These are phyloP conservation scores for Hypsopygia costalis DNA, from an alignment of 2,888 invertebrate genomes.

Conservation along the genomic window DNA sequence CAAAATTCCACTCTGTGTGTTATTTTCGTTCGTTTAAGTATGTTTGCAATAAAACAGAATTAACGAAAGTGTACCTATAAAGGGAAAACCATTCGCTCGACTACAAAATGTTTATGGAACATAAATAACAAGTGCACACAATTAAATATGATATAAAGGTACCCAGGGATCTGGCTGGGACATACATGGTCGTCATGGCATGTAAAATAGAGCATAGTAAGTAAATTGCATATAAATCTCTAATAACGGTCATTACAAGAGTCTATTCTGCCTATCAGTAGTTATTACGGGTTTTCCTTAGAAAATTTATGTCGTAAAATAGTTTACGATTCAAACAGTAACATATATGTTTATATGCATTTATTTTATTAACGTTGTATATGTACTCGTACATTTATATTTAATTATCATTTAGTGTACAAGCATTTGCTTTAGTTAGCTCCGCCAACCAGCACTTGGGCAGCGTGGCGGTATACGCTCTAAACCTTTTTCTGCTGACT, in stretches of 20 bases:
- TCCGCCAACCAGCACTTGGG: no score
- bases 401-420: no score
- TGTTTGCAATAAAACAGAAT: not conserved
- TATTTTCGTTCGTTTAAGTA: not conserved
- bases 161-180: conserved; percentile 1
- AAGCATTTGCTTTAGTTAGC: no score
- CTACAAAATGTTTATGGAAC: conserved; percentile 13
- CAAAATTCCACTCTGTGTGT: not conserved
- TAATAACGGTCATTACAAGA: not conserved
- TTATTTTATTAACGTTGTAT: no score
- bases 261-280: no score
- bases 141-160: conserved; percentile 9
- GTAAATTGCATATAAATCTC: not conserved
- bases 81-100: conserved; percentile 11
- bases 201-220: not conserved
- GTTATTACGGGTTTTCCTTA: no score
- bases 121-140: conserved; percentile 7
- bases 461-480: no score
- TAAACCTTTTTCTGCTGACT: no score
- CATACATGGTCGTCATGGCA: not conserved
- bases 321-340: no score
- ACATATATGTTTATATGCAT: no score
- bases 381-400: no score
- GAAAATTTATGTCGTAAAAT: no score
- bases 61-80: conserved; percentile 5